These are phyloP conservation scores for Calycopis cecrops DNA, from an alignment of 1,140 invertebrate species.

Conservation along the genomic window DNA sequence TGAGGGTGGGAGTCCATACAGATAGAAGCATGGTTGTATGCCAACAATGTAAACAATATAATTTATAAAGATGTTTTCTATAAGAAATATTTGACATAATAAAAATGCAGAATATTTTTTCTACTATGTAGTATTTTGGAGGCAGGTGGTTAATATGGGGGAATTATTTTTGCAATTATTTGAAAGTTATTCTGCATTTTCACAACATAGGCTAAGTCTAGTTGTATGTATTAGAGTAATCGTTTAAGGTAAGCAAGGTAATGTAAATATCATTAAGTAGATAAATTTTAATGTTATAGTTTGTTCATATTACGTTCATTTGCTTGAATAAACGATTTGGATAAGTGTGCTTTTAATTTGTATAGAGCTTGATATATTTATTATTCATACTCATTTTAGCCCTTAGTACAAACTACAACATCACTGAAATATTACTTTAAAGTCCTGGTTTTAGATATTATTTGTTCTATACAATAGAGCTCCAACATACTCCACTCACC, in stretches of 20 bases:
- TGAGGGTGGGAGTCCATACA: conserved; percentile 7
- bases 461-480: no score
- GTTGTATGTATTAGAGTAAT: conserved; percentile 55
- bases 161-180: conserved; percentile 30
- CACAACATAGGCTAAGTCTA: conserved; percentile 50
- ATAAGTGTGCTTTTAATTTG: conserved; percentile 57
- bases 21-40: conserved; percentile 1
- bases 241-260: conserved; percentile 55
- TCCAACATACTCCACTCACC: no score
- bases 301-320: conserved; percentile 74
- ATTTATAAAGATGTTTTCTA: conserved; percentile 44
- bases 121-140: conserved; percentile 18
- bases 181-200: conserved; percentile 57
- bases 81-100: conserved; percentile 53
- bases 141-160: conserved; percentile 22
- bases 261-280: conserved; percentile 74
- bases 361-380: conserved; percentile 5
- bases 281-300: conserved; percentile 74
- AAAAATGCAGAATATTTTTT: conserved; percentile 57
- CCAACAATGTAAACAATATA: conserved; percentile 24
- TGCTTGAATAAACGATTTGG: conserved; percentile 74
- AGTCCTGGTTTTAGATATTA: no score
- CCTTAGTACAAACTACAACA: no score
- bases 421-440: no score
- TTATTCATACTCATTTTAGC: not conserved